Percentiles rank a stretch among this genome's conserved stretches.
These are phyloP conservation scores for Eptesicus fuscus DNA, from an alignment of 2,113 vertebrate genomes.

Conservation along the genomic window DNA sequence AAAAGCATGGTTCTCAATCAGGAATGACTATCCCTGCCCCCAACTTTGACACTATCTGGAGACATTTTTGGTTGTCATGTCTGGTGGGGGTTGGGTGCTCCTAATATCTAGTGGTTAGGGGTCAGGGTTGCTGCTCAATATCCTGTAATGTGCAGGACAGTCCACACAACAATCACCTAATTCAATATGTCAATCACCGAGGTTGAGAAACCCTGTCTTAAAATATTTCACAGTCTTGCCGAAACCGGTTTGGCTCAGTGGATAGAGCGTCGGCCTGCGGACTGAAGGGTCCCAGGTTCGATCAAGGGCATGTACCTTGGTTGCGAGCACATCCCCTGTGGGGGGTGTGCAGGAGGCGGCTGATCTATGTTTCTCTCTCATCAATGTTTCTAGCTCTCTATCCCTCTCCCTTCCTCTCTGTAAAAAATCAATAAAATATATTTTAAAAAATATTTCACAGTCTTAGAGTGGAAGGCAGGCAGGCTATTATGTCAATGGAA, in stretches of 20 bases:
- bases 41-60: not conserved
- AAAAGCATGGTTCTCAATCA: not conserved
- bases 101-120: not conserved
- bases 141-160: not conserved
- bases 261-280: too few species aligned
- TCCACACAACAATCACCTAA: not conserved
- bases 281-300: too few species aligned
- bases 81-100: not conserved
- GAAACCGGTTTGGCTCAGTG: too few species aligned
- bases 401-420: too few species aligned
- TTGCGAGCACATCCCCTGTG: too few species aligned
- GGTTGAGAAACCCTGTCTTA: not conserved
- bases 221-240: not conserved
- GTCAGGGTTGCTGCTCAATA: not conserved
- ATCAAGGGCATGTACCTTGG: too few species aligned
- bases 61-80: not conserved
- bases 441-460: not conserved
- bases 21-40: not conserved
- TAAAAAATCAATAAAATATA: too few species aligned
- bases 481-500: not conserved
- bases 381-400: too few species aligned
- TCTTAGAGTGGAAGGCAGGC: not conserved
- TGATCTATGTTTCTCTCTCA: too few species aligned
- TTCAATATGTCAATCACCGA: not conserved
- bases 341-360: too few species aligned